Conservation (phyloP, 2,888 invertebrate species). For the Coremacera marginata region DNA sequence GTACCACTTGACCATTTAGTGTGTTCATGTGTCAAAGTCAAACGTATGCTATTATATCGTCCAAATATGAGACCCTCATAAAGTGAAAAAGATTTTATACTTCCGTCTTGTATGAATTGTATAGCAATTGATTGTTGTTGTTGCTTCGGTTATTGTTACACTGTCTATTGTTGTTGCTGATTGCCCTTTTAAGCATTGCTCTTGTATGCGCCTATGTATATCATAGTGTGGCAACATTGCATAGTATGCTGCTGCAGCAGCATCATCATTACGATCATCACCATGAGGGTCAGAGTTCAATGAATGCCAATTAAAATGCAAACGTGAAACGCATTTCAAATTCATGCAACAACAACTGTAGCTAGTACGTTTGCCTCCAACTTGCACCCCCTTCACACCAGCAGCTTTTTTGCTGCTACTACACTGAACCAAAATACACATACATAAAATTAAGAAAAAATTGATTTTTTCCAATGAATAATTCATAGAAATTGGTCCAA, state of each 20-base stretch:
- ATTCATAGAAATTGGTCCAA: too few relatives aligned
- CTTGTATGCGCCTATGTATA: not conserved
- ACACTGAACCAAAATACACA: too few relatives aligned
- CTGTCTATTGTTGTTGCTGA: not conserved
- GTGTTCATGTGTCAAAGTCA: slow-evolving; percentile 24
- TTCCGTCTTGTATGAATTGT: not conserved
- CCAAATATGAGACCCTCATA: not conserved
- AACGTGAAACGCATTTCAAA: slow-evolving; percentile 41
- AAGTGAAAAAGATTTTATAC: slow-evolving; percentile 16
- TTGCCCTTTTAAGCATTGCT: not conserved
- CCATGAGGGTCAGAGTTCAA: slow-evolving; percentile 62
- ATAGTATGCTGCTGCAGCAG: too few relatives aligned
- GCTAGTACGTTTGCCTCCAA: not conserved
- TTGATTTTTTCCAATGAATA: too few relatives aligned
- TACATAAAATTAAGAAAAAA: too few relatives aligned
- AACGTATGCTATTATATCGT: not conserved
- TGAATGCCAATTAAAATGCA: slow-evolving; percentile 60
- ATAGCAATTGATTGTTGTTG: not conserved
- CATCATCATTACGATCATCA: not conserved
- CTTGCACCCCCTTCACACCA: not conserved
- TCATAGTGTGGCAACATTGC: not conserved
- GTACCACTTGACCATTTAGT: slow-evolving; percentile 21
- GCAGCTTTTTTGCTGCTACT: not conserved
- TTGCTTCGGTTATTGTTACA: not conserved
- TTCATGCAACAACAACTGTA: not conserved